Base-by-base conservation (phyloP, 1,140 invertebrate genomes). In the Cardiocondyla obscurior region DNA sequence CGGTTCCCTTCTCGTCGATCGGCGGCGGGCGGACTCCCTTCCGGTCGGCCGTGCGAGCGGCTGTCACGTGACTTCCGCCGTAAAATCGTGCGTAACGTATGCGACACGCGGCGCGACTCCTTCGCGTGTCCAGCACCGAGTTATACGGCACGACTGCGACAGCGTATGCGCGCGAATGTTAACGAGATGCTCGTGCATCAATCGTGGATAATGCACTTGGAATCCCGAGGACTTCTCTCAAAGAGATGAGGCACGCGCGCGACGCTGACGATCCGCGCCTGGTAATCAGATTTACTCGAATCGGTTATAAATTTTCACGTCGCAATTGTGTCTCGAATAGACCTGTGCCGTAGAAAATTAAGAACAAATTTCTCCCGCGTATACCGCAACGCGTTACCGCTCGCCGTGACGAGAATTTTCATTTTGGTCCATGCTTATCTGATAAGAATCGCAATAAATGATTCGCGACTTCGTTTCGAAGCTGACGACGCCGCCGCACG, bases 61-160 rank as follows among this genome's bases (percentile, higher is more conserved):
- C 14, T 14, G 62, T 84, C 87, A 86, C 88, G 89, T 90, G 87
- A 90, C 84, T 90, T 90, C 90, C 90, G 89, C 28, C 58, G 33
- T 62, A 62, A 42, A 39, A 28, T 57, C 64, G 64, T 69, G 65
- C 44, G 49, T 62, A 70, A 55, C 51, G 30, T 74, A 53, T 10
- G 46, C 2, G 22, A 14, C 64, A 57, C 85, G 85, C 86, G 87
- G 85, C 79, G 53, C 57, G 69, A n/a, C 82, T 87, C 85, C 86
- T 10, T 60, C 79, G 83, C 57, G 86, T 85, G 83, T n/a, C n/a
- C n/a, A n/a, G n/a, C 81, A 72, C 60, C 74, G 70, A 39, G 72
- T 67, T 55, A 36, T 62, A 60, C 83, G 65, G 42, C 62, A 7
- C 22, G 42, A 33, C 44, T n/a, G 28, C 65, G 77, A 14, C 57